Evolutionary conservation across 92 coral and sea anemone genomes (phyloP).

Genomic region (Virgularia gustaviana): DNA sequence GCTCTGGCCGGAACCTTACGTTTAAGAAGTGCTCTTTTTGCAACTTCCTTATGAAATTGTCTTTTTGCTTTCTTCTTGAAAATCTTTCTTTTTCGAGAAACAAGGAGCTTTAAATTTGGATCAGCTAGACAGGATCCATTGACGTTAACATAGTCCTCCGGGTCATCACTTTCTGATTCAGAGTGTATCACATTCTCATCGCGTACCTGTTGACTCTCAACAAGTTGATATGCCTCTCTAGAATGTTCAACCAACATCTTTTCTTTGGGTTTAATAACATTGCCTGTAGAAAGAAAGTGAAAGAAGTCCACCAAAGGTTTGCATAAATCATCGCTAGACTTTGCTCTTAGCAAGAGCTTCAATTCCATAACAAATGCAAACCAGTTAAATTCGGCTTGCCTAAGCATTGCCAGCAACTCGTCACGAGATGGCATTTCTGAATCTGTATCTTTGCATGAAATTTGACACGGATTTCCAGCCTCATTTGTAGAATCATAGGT

Average conservation of each 20-base stretch:
- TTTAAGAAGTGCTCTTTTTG: no score
- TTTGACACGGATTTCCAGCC: no score
- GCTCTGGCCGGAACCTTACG: no score
- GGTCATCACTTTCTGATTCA: conserved; percentile 31
- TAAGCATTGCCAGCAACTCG: conserved; percentile 35
- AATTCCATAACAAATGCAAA: conserved; percentile 42
- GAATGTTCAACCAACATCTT: conserved; percentile 37
- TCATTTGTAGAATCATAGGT: no score
- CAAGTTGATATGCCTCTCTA: no score
- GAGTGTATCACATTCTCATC: conserved; percentile 32
- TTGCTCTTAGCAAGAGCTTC: conserved; percentile 34
- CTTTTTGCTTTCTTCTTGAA: conserved; percentile 38
- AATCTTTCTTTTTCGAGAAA: conserved; percentile 10
- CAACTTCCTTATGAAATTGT: no score
- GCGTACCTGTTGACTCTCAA: conserved; percentile 21
- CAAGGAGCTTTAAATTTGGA: conserved; percentile 12
- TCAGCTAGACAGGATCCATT: neutral
- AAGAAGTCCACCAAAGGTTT: conserved; percentile 38
- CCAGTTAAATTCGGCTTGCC: conserved; percentile 45
- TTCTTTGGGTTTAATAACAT: conserved; percentile 11
- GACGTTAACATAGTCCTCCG: conserved; percentile 10
- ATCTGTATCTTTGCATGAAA: no score
- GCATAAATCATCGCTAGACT: conserved; percentile 22
- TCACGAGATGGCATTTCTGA: conserved; percentile 37
- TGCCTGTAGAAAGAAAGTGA: conserved; percentile 26